A percentile compares a stretch with the other conserved stretches of the same genome.
Conservation (phyloP, 2,113 vertebrate species). For the Elachura formosa region DNA sequence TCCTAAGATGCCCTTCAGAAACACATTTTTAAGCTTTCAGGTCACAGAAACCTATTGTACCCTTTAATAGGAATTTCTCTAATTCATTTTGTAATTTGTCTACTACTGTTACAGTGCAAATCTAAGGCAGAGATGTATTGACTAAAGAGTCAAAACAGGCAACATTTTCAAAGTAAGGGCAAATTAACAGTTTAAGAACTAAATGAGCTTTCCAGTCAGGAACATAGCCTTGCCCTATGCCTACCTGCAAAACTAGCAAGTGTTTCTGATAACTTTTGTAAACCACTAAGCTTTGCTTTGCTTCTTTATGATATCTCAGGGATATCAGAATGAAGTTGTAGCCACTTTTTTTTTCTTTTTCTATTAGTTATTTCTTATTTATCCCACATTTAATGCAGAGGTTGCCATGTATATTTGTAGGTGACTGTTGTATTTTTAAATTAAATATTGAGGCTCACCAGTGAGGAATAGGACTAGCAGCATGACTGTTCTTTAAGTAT, state of each 20-base stretch:
- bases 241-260: background rate
- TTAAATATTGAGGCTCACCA: background rate
- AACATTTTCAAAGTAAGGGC: background rate
- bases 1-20: constrained; percentile 2
- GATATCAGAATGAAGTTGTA: background rate
- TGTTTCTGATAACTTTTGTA: background rate
- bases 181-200: constrained; percentile 18
- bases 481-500: background rate
- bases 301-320: background rate
- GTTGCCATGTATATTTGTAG: background rate
- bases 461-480: background rate
- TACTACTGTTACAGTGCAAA: background rate
- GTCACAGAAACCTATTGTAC: background rate
- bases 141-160: background rate
- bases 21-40: background rate
- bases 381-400: background rate
- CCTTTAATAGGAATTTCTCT: background rate
- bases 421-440: background rate
- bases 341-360: background rate
- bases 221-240: background rate
- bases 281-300: background rate
- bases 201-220: background rate
- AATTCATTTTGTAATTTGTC: background rate
- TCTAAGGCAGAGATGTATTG: background rate
- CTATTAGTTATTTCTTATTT: background rate